Conservation (phyloP, 2,113 vertebrate genomes). For the Caloenas nicobarica region DNA sequence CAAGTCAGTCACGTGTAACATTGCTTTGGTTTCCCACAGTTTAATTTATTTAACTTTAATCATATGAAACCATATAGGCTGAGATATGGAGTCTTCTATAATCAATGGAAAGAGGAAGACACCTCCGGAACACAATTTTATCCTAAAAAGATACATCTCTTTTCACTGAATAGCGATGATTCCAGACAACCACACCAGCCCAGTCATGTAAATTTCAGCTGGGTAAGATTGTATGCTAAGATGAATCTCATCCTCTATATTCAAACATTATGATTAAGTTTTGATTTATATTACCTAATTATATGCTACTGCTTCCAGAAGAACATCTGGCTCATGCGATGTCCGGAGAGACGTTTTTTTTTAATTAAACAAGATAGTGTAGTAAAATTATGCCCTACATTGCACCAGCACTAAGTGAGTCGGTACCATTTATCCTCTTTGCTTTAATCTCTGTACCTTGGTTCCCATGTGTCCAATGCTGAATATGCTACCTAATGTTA, state of each 20-base stretch:
- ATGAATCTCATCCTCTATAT: background rate
- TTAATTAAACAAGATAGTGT: background rate
- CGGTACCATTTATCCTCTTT: background rate
- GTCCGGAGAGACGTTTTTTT: background rate
- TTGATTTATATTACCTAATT: constrained; percentile 41
- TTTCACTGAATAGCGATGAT: background rate
- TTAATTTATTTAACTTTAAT: background rate
- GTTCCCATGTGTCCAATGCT: background rate
- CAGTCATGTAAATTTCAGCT: constrained; percentile 5
- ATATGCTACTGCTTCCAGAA: constrained; percentile 18
- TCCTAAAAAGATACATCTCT: background rate
- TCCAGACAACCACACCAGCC: background rate
- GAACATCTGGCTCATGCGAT: constrained; percentile 6
- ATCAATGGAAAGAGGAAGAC: background rate
- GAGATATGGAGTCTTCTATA: background rate
- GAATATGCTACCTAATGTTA: background rate
- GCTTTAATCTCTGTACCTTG: background rate
- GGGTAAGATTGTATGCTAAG: background rate
- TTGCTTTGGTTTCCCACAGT: background rate
- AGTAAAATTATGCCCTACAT: background rate
- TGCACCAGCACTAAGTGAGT: background rate
- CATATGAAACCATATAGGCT: background rate
- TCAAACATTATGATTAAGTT: background rate
- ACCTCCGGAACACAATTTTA: background rate
- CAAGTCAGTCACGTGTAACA: background rate